A percentile compares a stretch with the other conserved stretches of the same genome.
Evolutionary conservation across 2,113 vertebrate species (phyloP).

Genomic region (Hiodon alosoides): DNA sequence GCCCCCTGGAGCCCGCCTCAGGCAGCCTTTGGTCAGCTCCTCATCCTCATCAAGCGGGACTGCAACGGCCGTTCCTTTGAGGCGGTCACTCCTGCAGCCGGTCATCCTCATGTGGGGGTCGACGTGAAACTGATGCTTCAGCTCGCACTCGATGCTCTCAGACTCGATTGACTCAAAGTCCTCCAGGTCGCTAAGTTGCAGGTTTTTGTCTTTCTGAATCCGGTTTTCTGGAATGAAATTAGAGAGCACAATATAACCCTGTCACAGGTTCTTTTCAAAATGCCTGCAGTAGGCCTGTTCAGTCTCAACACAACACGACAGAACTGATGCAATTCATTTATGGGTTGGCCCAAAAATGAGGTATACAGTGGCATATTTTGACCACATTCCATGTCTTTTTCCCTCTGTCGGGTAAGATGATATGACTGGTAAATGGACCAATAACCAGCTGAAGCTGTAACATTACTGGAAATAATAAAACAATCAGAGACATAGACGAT

Average conservation of each 20-base stretch:
- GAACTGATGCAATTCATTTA: too few species aligned
- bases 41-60: conserved; percentile 48
- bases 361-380: too few species aligned
- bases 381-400: too few species aligned
- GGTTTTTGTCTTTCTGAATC: conserved; percentile 64
- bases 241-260: not conserved
- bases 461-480: too few species aligned
- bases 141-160: conserved; percentile 75
- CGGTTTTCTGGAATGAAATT: conserved; percentile 46
- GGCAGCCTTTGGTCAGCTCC: conserved; percentile 65
- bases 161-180: conserved; percentile 83
- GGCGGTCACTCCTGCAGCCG: conserved; percentile 29
- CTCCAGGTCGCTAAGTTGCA: conserved; percentile 82
- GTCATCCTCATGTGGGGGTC: conserved; percentile 48
- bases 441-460: too few species aligned
- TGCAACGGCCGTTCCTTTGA: conserved; percentile 46
- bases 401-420: too few species aligned
- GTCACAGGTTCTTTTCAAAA: conserved; percentile 34
- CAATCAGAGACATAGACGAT: too few species aligned
- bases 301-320: too few species aligned
- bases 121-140: conserved; percentile 65
- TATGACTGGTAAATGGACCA: too few species aligned
- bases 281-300: too few species aligned
- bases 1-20: conserved; percentile 52
- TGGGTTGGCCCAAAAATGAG: too few species aligned